Base-by-base conservation (phyloP, 2,797 vertebrate genomes). In the Dendrocincla tyrannina region DNA sequence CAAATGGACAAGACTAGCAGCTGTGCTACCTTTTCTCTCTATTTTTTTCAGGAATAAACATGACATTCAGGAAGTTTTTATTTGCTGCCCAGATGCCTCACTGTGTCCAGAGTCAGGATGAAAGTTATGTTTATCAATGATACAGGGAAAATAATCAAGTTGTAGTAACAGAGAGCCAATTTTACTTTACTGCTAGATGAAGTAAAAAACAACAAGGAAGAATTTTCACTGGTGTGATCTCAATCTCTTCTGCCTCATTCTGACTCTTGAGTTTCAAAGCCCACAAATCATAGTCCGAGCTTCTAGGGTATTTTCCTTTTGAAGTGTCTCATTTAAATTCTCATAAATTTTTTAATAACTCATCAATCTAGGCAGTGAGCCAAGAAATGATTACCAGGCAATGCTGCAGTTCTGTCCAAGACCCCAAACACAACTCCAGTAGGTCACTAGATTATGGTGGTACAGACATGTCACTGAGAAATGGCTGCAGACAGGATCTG, bases 401-500 rank as follows among this genome's bases (percentile, higher is more conserved):
- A 59, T 17, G 39, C 33, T 81, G 15, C 55, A 69, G n/a, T 28
- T 35, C 25, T 79, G 27, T 60, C 13, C n/a, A 84, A 75, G 72
- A 89, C 7, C 22, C n/a, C 68, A 87, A 37, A 13, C 7, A 53
- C 18, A 37, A 13, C 41, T 60, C 55, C 24, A 64, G 6, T 2
- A 72, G 13, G 18, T 50, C 64, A 33, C 25, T 16, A 42, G 62
- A 35, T 4, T 27, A 3, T 49, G 32, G 20, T 1, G 5, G 15
- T 9, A 11, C 9, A 46, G 32, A 32, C 7, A 35, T 35, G 49
- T 32, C 70, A 52, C 39, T 10, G 32, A 62, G 85, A 41, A 82
- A 52, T 4, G 7, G 8, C 7, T 84, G 28, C 28, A 80, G n/a
- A 11, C n/a, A 28, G 32, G 30, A 72, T 4, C 18, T 0, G 0